Base-by-base conservation (phyloP, 2,888 invertebrate species). In the Apamea crenata region DNA sequence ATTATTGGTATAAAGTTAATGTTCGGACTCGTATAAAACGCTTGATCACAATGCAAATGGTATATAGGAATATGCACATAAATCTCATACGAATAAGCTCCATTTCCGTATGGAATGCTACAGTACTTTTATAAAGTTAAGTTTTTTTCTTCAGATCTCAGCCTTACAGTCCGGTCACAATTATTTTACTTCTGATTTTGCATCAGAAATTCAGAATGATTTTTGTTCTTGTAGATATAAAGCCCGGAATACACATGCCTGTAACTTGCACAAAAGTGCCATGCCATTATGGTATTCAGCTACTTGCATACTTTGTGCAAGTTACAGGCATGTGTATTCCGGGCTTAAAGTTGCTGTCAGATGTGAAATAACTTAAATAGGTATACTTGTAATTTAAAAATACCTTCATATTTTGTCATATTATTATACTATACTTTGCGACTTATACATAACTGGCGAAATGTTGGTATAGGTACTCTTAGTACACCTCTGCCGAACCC, bases 41-140 rank as follows among this genome's bases (percentile, higher is more conserved):
- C 32, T 21, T 32, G 21, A 50, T 50, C 21, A 69, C 4, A 50
- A 14, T 70, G 32, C 16, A n/a, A n/a, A n/a, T n/a, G n/a, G n/a
- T n/a, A 8, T 50, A 50, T 5, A 50, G 8, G 5, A 50, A 25
- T 25, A 69, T 50, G 69, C 8, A 25, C 50, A 32, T 32, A 50
- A 32, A 32, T 0, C 0, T 2, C 0, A 1, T 25, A 50, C 0
- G 10, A 70, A 70, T 25, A 53, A 53, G 32, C 16, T 32, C 18
- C 8, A 32, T 69, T 69, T 69, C 32, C 8, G 8, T 50, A 69
- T 25, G 29, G 47, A 47, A 21, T 14, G 29, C 29, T 47, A 69
- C 14, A 21, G 21, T 25, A 25, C 14, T 47, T 29, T 29, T 21
- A 14, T 50, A 21, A 25, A 50, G 8, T 21, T 21, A 50, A 69